Evolutionary conservation across 1,140 invertebrate genomes (phyloP).

Genomic region (Calycopis cecrops): DNA sequence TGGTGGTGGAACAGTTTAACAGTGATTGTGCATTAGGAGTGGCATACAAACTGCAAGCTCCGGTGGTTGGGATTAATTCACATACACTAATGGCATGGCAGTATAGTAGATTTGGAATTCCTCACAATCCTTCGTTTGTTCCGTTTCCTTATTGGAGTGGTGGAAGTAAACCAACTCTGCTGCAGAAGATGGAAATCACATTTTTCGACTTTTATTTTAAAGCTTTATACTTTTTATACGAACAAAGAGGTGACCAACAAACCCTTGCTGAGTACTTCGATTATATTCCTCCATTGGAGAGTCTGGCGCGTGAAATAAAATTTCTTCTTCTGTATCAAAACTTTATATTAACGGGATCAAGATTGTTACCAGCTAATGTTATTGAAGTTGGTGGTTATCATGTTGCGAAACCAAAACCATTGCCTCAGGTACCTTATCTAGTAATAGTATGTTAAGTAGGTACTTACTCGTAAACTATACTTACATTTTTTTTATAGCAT

Average conservation of each 20-base stretch:
- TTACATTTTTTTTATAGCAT: too few relatives aligned
- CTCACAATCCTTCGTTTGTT: conserved; percentile 76
- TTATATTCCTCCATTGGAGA: conserved; percentile 75
- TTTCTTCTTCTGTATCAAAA: conserved; percentile 81
- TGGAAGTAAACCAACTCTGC: conserved; percentile 75
- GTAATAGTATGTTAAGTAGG: conserved; percentile 5
- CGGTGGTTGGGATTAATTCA: conserved; percentile 76
- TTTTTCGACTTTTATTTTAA: conserved; percentile 49
- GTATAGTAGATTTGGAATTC: conserved; percentile 73
- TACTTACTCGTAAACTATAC: too few relatives aligned
- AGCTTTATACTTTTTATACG: background rate
- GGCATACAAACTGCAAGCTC: conserved; percentile 77
- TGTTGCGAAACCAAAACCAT: conserved; percentile 72
- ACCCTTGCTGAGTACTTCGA: conserved; percentile 74
- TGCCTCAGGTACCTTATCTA: conserved; percentile 69
- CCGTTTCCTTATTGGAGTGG: conserved; percentile 74
- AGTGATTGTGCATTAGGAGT: conserved; percentile 81
- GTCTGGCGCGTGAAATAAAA: conserved; percentile 76
- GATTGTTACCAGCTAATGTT: conserved; percentile 76
- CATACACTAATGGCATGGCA: conserved; percentile 78
- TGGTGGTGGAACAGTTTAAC: conserved; percentile 81
- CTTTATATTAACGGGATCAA: conserved; percentile 76
- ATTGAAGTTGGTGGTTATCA: conserved; percentile 84
- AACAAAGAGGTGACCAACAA: conserved; percentile 47
- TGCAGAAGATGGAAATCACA: conserved; percentile 52